These are phyloP conservation scores for Micrasema minimum DNA, from an alignment of 1,140 invertebrate species.

Conservation along the genomic window DNA sequence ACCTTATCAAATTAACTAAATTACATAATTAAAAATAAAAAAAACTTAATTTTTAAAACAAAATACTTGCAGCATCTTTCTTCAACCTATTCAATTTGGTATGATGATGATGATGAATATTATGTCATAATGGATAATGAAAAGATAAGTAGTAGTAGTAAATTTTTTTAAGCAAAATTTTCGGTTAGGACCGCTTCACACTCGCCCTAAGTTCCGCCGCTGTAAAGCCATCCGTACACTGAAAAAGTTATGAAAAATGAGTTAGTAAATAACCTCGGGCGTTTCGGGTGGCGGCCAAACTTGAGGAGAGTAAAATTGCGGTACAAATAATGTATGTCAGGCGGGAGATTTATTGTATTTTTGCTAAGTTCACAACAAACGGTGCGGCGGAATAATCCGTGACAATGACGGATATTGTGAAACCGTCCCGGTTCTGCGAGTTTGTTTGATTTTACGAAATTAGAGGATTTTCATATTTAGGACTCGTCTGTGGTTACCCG, in stretches of 20 bases:
- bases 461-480: constrained; percentile 31
- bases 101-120: too few relatives aligned
- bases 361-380: constrained; percentile 31
- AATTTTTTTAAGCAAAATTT: too few relatives aligned
- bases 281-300: constrained; percentile 24
- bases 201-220: not conserved
- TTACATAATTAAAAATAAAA: too few relatives aligned
- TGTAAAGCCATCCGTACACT: constrained; percentile 7
- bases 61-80: too few relatives aligned
- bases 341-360: constrained; percentile 32
- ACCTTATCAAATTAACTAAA: too few relatives aligned
- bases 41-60: too few relatives aligned
- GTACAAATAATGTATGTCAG: constrained; percentile 33
- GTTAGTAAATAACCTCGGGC: constrained; percentile 31
- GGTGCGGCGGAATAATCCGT: constrained; percentile 20
- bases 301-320: constrained; percentile 28
- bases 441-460: constrained; percentile 31
- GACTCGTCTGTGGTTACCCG: constrained; percentile 21
- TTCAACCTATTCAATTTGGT: too few relatives aligned
- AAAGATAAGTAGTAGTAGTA: too few relatives aligned
- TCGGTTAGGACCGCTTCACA: constrained; percentile 1
- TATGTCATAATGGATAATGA: too few relatives aligned
- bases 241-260: constrained; percentile 34
- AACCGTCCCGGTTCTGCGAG: constrained; percentile 1
- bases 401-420: constrained; percentile 22